Evolutionary conservation across 2,797 vertebrate species (phyloP), one percentile per base, ranked within the genome.

Genomic region (Phalloptychus januarius): DNA sequence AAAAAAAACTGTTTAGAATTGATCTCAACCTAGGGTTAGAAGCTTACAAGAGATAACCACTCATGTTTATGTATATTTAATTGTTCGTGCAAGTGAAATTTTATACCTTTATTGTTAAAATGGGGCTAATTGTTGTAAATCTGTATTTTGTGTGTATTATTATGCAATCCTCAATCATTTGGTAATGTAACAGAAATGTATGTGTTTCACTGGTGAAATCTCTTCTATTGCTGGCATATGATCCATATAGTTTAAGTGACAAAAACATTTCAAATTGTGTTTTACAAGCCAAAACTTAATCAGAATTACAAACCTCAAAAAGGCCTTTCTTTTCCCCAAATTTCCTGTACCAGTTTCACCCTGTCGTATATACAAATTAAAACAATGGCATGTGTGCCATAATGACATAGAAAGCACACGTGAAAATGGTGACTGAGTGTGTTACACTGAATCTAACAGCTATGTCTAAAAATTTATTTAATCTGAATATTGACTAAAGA

Each of bases 151-250:
- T 75, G 48, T 54, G 52, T 76, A 63, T 58, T 44, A 8, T 84
- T 45, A 61, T 75, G 50, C 5, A 71, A 38, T 38, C 0, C 50
- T 80, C 61, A 70, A 58, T 15, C 10, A 56, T 4, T 38, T 12
- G 67, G 13, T 42, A 31, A 71, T n/a, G 25, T 52, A 5, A 70
- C 18, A 63, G 18, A 42, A 36, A 56, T 69, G 8, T 75, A 52
- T 83, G 65, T 74, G 3, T 82, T 69, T 75, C 38, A 77, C 12
- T 70, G 67, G 74, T 56, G 23, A 73, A 75, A 70, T 74, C 13
- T 10, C 50, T 6, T 23, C 46, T 50, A 56, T 77, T 79, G 25
- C 36, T 71, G 70, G 58, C 7, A 58, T n/a, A 16, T 45, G 40
- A 70, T n/a, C 3, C 33, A 69, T 45, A 11, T 13, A 13, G 65